Evolutionary conservation across 23 tunicate species (phyloP).

Genomic region (Trididemnum miniatum): DNA sequence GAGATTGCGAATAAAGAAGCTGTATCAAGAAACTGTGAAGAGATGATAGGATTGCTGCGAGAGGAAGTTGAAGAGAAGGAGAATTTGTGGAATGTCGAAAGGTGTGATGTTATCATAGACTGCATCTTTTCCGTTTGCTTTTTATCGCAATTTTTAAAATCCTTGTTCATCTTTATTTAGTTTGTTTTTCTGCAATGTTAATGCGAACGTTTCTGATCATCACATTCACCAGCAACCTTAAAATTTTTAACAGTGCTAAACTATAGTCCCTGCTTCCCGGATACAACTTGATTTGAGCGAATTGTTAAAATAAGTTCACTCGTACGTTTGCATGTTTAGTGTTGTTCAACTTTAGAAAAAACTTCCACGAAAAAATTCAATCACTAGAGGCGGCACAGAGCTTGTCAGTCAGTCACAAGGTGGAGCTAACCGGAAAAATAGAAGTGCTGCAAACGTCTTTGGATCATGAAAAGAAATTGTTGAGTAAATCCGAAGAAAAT

Average conservation of each 20-base stretch:
- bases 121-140: too few species aligned
- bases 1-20: background rate
- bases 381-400: slow-evolving; percentile 56
- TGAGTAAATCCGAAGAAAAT: slow-evolving; percentile 19
- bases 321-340: too few species aligned
- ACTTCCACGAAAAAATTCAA: slow-evolving; percentile 13
- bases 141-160: background rate
- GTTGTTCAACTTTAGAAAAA: slow-evolving; percentile 21
- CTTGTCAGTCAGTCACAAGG: slow-evolving; percentile 33
- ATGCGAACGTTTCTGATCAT: too few species aligned
- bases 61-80: background rate
- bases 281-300: too few species aligned
- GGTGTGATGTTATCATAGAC: too few species aligned
- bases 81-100: background rate
- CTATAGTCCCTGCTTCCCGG: too few species aligned
- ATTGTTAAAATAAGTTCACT: too few species aligned
- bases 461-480: slow-evolving; percentile 24
- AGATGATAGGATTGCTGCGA: background rate
- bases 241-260: too few species aligned
- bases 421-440: slow-evolving; percentile 33
- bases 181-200: too few species aligned
- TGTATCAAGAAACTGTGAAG: background rate
- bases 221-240: too few species aligned
- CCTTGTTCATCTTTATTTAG: too few species aligned
- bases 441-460: slow-evolving; percentile 13